Conservation (phyloP, 2,888 invertebrate species). For the Entomobrya multifasciata region DNA sequence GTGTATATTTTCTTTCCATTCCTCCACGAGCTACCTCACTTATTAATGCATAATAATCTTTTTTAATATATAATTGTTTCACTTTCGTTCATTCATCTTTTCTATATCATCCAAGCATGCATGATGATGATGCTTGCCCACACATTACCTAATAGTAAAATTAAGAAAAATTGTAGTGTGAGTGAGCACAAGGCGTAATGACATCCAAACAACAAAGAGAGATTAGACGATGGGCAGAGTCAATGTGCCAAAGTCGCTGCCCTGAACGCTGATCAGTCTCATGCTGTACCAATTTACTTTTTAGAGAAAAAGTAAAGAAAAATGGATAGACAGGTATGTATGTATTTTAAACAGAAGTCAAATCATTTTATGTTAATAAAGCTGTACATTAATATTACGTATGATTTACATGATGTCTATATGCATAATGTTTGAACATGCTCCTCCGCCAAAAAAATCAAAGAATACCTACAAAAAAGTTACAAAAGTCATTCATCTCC, state of each 20-base stretch:
- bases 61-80: slow-evolving; percentile 51
- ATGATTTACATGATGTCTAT: neutral
- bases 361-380: neutral
- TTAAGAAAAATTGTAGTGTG: neutral
- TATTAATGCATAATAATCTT: neutral
- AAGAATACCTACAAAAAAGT: neutral
- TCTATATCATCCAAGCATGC: slow-evolving; percentile 6
- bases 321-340: neutral
- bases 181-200: too few species aligned
- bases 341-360: slow-evolving; percentile 14
- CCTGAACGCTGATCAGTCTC: slow-evolving; percentile 56
- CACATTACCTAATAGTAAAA: slow-evolving; percentile 44
- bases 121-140: neutral
- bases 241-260: slow-evolving; percentile 64
- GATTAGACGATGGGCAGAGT: slow-evolving; percentile 68
- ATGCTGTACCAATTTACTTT: slow-evolving; percentile 23
- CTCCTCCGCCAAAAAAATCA: slow-evolving; percentile 31
- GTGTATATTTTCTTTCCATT: slow-evolving; percentile 19
- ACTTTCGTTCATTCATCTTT: slow-evolving; percentile 72
- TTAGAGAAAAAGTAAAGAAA: slow-evolving; percentile 40
- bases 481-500: slow-evolving; percentile 39
- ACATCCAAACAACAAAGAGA: slow-evolving; percentile 39
- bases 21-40: neutral
- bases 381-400: neutral
- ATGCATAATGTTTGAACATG: slow-evolving; percentile 9